Evolutionary conservation across 2,888 invertebrate species (phyloP), one percentile per base, ranked within the genome.

Genomic region (Teleogryllus oceanicus): DNA sequence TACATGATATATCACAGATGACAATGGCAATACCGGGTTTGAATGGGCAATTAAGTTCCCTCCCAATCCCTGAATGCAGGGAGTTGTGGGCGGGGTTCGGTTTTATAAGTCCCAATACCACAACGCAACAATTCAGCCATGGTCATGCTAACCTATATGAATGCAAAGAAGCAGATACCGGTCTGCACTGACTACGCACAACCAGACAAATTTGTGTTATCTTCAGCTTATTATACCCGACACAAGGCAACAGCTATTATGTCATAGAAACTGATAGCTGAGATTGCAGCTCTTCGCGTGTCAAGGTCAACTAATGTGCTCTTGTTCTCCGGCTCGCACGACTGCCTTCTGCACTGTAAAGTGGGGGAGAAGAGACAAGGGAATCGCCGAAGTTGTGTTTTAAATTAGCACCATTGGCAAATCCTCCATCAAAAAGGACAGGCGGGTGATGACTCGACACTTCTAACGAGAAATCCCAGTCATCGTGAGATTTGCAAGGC

Each of bases 21-120:
- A 62, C 62, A 62, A 62, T 13, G 11, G n/a, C 62, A 12, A 62
- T 13, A n/a, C n/a, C 62, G n/a, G 16, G n/a, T 62, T 13, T 62
- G 62, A 62, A 62, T 62, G n/a, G 62, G 62, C 62, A 62, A 62
- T 62, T 62, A 62, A n/a, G 13, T 62, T n/a, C 62, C n/a, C 62
- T 62, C n/a, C 62, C 62, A 62, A 62, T 62, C 13, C 13, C 1
- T 62, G 62, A 18, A 62, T n/a, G 62, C 62, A 62, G 13, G 62
- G 62, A n/a, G 13, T 62, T 18, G 62, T 62, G n/a, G 62, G 62
- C n/a, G 62, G 62, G 62, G 62, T n/a, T 3, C 62, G 16, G n/a
- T 62, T 62, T 18, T 62, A 62, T 62, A 62, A 62, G 62, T 18
- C 37, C 37, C 37, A 37, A 37, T 37, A 62, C 16, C 62, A 62